These are phyloP conservation scores for Saccostrea echinata DNA, from an alignment of 1,140 invertebrate species.

Conservation along the genomic window DNA sequence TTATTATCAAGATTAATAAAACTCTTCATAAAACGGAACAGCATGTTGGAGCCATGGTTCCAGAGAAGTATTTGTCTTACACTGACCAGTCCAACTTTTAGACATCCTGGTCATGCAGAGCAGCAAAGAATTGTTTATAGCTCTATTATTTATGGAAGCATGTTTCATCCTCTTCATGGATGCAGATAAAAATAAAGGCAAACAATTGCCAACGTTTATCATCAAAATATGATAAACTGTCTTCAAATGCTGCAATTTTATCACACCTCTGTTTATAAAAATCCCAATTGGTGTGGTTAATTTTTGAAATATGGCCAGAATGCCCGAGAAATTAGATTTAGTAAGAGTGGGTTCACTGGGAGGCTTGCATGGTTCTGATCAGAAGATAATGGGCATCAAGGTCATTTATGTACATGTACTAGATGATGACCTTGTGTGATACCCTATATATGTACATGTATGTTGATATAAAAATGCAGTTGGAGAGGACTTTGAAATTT, in stretches of 20 bases:
- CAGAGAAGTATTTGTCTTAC: neutral
- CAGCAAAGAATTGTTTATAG: neutral
- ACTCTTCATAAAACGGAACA: neutral
- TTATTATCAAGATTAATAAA: neutral
- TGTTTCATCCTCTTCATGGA: neutral
- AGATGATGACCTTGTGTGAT: no score
- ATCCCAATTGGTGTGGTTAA: neutral
- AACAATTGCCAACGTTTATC: neutral
- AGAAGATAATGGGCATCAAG: neutral
- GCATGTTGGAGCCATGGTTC: conserved; percentile 17
- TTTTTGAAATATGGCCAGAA: neutral
- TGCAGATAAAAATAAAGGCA: neutral
- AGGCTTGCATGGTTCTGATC: neutral
- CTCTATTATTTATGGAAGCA: neutral
- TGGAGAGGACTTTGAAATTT: no score
- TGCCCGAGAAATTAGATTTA: neutral
- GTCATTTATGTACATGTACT: neutral
- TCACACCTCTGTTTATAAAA: neutral
- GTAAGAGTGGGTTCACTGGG: neutral
- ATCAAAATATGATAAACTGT: conserved; percentile 16
- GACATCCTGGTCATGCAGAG: neutral
- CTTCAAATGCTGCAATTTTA: neutral
- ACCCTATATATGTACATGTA: no score
- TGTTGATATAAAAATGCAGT: no score
- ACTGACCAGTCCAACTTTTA: neutral